Percentiles rank a stretch among this genome's conserved stretches.
Evolutionary conservation across 2,113 vertebrate genomes (phyloP).

Genomic region (Melanerpes aurifrons): DNA sequence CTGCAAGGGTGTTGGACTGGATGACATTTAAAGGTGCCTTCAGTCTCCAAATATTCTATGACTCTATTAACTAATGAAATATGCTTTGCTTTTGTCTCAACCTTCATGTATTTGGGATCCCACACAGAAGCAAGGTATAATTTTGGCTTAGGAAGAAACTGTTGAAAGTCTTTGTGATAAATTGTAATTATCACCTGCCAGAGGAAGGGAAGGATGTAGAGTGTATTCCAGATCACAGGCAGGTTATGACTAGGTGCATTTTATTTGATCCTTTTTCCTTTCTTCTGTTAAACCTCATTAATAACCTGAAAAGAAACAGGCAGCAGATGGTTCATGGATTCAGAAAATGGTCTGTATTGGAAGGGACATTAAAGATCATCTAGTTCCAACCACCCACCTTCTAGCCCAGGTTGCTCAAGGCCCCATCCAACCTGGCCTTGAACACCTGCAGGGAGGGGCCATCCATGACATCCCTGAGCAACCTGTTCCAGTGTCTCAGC

Average conservation of each 20-base stretch:
- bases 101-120: neutral
- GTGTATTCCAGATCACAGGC: neutral
- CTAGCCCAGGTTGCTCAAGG: too few relatives aligned
- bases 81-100: accelerated
- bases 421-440: too few relatives aligned
- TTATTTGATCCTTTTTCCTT: neutral
- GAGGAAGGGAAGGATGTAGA: neutral
- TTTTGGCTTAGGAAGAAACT: neutral
- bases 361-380: too few relatives aligned
- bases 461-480: too few relatives aligned
- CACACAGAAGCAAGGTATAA: neutral
- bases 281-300: neutral
- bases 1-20: too few relatives aligned
- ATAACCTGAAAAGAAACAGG: neutral
- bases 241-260: neutral
- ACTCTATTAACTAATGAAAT: neutral
- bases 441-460: too few relatives aligned
- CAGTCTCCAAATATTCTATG: too few relatives aligned
- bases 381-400: too few relatives aligned
- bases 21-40: too few relatives aligned
- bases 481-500: too few relatives aligned
- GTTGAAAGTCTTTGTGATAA: neutral
- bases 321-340: neutral
- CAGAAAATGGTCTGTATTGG: too few relatives aligned
- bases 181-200: neutral